Evolutionary conservation across 2,113 vertebrate species (phyloP).

Genomic region (Saguinus midas): DNA sequence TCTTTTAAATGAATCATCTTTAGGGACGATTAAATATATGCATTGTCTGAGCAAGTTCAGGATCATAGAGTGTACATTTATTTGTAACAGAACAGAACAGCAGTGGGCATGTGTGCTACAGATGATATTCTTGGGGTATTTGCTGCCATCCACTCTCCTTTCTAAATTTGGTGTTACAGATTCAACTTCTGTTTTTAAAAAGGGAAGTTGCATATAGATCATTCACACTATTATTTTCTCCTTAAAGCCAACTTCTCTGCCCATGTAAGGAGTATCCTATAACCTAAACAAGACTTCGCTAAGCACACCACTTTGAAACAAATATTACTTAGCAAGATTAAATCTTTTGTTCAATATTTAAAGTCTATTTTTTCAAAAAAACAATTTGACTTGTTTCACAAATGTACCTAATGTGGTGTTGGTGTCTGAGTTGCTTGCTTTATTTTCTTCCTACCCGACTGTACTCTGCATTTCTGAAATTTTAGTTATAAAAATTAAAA

Average conservation of each 20-base stretch:
- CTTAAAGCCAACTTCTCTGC: constrained; percentile 69
- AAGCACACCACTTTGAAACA: constrained; percentile 62
- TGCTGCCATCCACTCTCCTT: constrained; percentile 72
- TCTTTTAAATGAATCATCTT: constrained; percentile 39
- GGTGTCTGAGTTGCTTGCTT: constrained; percentile 10
- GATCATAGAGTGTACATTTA: constrained; percentile 58
- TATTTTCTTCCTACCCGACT: constrained; percentile 27
- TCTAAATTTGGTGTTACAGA: constrained; percentile 81
- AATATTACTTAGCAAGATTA: constrained; percentile 40
- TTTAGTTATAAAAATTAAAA: constrained; percentile 1
- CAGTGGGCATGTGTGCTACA: constrained; percentile 78
- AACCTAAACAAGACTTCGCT: constrained; percentile 52
- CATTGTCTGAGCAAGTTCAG: constrained; percentile 73
- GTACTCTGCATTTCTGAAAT: constrained; percentile 40
- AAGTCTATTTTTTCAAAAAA: neutral
- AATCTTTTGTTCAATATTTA: constrained; percentile 36
- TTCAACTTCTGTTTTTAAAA: constrained; percentile 78
- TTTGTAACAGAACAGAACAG: constrained; percentile 77
- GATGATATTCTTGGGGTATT: constrained; percentile 77
- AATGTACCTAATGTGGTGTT: neutral
- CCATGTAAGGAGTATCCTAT: constrained; percentile 65
- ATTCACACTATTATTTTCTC: constrained; percentile 70
- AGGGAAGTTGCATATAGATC: constrained; percentile 68
- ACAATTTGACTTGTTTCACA: neutral
- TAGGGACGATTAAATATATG: neutral